Evolutionary conservation across 1,140 invertebrate species (phyloP), one percentile per base, ranked within the genome.

Genomic region (Drosophila cardini): DNA sequence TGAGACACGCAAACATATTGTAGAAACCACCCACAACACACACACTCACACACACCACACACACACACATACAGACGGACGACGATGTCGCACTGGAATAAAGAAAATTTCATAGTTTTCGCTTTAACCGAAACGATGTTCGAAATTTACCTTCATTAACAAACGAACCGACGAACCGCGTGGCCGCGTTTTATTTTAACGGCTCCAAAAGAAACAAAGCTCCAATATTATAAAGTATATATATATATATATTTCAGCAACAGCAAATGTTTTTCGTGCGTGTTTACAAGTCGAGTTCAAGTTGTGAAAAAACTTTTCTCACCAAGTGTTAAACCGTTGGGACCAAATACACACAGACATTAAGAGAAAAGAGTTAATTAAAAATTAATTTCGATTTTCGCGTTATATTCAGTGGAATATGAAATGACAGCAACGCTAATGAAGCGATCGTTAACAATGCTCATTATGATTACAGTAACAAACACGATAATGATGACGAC

Each of bases 91-190:
- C 69, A 80, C 84, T 89, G 79, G 81, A 90, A 87, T 90, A 72
- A 86, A 86, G 79, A 87, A 26, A 75, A 87, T 87, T 90, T 90
- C 84, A 90, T 90, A 90, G 72, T 90, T 90, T 89, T 77, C 52
- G 89, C 83, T 86, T 72, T 76, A 80, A 81, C 71, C 80, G 81
- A 85, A 78, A 87, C 75, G 72, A 91, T 89, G 80, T 89, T 89
- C 75, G 89, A 83, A 89, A 67, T 76, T 72, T 76, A 83, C 80
- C 81, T 90, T 90, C 89, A 90, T 90, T 90, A 87, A 89, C 72
- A 68, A 78, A 90, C 85, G 85, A 85, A 69, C 61, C 81, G 75
- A 85, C 71, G 55, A 84, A 53, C 84, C 63, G 56, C 80, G 70
- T 90, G 85, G 85, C 85, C 80, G 77, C 80, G 79, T 89, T 87